Base-by-base conservation (phyloP, 2,888 invertebrate genomes). In the Ellobium chinense region DNA sequence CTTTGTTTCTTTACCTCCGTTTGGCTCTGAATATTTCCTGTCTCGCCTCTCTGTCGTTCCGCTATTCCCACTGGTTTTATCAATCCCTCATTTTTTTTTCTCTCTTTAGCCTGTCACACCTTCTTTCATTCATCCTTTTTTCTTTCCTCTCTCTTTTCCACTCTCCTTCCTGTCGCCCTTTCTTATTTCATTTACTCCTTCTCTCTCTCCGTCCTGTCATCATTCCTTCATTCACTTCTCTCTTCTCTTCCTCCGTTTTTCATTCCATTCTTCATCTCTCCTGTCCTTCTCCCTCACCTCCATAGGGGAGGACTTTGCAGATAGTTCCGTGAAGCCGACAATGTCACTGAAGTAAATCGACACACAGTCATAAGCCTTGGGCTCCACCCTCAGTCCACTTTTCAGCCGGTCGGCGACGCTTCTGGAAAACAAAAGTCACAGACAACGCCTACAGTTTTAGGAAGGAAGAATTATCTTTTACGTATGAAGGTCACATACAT, bases 351-450 rank as follows among this genome's bases (percentile, higher is more conserved):
- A 68, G 93, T 97, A 98, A 86, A 98, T 97, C 1, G 97, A 97
- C 74, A 98, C 97, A 85, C 95, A 96, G 91, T 97, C 97, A 92
- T 97, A 98, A 91, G 95, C 95, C 93, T 98, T 98, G 0, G 98
- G 97, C 92, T 96, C 95, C 4, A 98, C 97, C 92, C 96, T 95
- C 86, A 96, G 95, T 0, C 98, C 98, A 84, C 95, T 95, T 93
- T 97, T 97, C 85, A 98, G 93, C 90, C 97, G 97, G 84, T 97
- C 97, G 0, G 98, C 97, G 21, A 98, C 88, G 63, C 82, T 82
- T 62, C 88, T 88, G 12, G 77, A 88, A 88, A 46, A 46, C 18
- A 7, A 46, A 12, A 18, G 18, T 46, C 46, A 46, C n/a, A n/a
- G n/a, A n/a, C n/a, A n/a, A n/a, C n/a, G n/a, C n/a, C n/a, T n/a